Conservation (phyloP, 2,797 vertebrate genomes). For the Galagoides demidoff region DNA sequence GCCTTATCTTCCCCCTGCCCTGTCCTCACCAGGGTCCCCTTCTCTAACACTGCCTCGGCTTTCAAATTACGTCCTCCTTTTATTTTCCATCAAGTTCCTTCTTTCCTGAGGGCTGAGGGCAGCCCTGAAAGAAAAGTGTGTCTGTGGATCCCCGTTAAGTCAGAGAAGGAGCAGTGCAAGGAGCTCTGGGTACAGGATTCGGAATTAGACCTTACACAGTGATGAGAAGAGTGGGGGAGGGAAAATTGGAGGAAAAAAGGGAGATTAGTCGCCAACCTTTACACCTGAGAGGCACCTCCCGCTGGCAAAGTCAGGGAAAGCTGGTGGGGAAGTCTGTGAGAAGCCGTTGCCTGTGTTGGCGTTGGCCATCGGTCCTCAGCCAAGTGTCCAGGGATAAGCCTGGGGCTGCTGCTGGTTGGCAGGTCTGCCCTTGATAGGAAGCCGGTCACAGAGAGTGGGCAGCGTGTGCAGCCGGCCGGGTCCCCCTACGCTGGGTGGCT, state of each 20-base stretch:
- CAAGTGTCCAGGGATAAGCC: background rate
- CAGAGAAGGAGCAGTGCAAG: background rate
- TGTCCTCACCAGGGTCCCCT: background rate
- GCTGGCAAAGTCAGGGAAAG: background rate
- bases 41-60: background rate
- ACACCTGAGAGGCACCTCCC: background rate
- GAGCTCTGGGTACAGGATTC: background rate
- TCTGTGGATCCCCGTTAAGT: background rate
- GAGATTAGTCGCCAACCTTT: background rate
- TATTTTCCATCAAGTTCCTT: background rate
- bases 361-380: background rate
- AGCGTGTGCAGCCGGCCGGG: rapidly evolving
- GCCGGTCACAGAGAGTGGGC: background rate
- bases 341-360: background rate
- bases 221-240: background rate
- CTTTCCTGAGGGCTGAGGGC: background rate
- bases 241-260: background rate
- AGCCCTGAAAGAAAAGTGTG: background rate
- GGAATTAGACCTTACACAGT: background rate
- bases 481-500: too few relatives aligned
- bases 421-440: background rate
- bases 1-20: background rate
- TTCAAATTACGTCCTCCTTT: background rate
- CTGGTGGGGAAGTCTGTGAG: background rate
- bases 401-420: background rate